These are phyloP conservation scores for pig (Sus scrofa) DNA, from an alignment of 2,113 vertebrate genomes.

Conservation along the genomic window T2T-Sscrofa CM000819.6:86902501-86903000, in stretches of 20 bases:
- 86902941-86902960: conserved; percentile 35
- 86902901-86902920: background rate
- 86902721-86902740: conserved; percentile 25
- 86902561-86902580: conserved; percentile 39
- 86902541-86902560: conserved; percentile 31
- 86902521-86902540: background rate
- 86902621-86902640: background rate
- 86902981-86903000: conserved; percentile 51
- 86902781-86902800: background rate
- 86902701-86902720: conserved; percentile 34
- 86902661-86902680: background rate
- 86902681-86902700: conserved; percentile 23
- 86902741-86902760: conserved; percentile 50
- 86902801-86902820: background rate
- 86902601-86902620: conserved; percentile 10
- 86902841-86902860: background rate
- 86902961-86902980: conserved; percentile 14
- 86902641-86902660: background rate
- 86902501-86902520: background rate
- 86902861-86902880: background rate
- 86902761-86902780: conserved; percentile 12
- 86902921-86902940: conserved; percentile 57
- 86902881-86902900: background rate
- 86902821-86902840: conserved; percentile 17
- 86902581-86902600: conserved; percentile 3